Conservation (phyloP, 2,888 invertebrate species). For the Isotomurus palustris region DNA sequence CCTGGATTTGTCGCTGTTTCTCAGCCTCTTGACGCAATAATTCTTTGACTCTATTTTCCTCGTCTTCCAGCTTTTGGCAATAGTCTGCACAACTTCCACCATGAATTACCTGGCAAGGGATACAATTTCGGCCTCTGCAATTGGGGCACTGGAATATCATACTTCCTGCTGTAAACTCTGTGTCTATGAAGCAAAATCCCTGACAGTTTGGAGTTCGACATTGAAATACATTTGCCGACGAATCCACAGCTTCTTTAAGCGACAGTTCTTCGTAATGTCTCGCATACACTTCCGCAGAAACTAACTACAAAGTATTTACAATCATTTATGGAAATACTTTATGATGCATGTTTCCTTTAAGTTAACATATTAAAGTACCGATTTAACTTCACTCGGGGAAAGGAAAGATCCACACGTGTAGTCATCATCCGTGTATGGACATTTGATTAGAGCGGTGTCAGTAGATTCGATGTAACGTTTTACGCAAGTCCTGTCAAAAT, state of each 20-base stretch:
- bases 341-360: not conserved
- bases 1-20: not conserved
- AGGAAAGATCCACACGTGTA: conserved; percentile 4
- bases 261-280: conserved; percentile 16
- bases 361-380: not conserved
- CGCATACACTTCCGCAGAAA: not conserved
- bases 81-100: not conserved
- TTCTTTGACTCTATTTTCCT: not conserved
- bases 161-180: not conserved
- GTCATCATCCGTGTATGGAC: conserved; percentile 6
- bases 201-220: conserved; percentile 13
- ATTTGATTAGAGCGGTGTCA: conserved; percentile 11
- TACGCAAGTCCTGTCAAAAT: conserved; percentile 5
- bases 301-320: conserved; percentile 1
- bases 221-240: conserved; percentile 1
- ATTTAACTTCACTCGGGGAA: conserved; percentile 4
- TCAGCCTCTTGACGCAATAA: too few relatives aligned
- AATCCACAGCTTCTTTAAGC: conserved; percentile 8
- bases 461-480: not conserved
- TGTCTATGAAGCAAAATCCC: conserved; percentile 2
- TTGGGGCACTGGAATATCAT: conserved; percentile 10
- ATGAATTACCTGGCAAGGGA: conserved; percentile 12
- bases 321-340: not conserved
- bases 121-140: conserved; percentile 11
- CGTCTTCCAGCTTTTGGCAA: not conserved